Base-by-base conservation (phyloP, 64 coral and sea anemone genomes). In the Hydrozoanthus tunicans region DNA sequence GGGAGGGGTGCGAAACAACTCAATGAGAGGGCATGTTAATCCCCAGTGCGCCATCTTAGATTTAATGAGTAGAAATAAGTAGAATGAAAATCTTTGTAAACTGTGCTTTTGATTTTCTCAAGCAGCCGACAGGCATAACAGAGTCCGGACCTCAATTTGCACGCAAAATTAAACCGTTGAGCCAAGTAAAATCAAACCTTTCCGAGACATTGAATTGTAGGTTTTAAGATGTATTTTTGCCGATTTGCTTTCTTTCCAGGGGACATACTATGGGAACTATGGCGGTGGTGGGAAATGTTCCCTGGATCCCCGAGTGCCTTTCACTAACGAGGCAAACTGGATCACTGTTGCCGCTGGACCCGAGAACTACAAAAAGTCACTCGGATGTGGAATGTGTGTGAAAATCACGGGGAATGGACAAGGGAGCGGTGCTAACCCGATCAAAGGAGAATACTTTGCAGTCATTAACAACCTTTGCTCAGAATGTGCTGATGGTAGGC, bases 361-460 rank as follows among this genome's bases (percentile, higher is more conserved):
- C 14, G 66, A 86, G 68, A 86, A 86, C 65, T 86, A 86, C 66
- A 86, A 86, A 51, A 68, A 70, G n/a, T 86, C 83, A 7, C 83
- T 86, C 59, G 83, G 83, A 11, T 86, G 83, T 12, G 83, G 83
- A 72, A 86, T 59, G 83, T 86, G 83, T 53, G 52, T 86, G 9
- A 71, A 20, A 24, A 86, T 86, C 65, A 86, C 64, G 8, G 83
- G 83, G 10, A 59, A 4, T 27, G 83, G 83, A n/a, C 54, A 11
- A 3, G 83, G 83, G 9, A 52, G 9, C 5, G 83, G 83, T 10
- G 54, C 65, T 0, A 86, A 25, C 23, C 83, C 83, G 1, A 86
- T 86, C 43, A 86, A 73, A 11, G 83, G 83, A 53, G n/a, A 70
- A 5, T 86, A 86, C 83, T 56, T 71, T 20, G 83, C 83, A 13